A percentile compares a stretch with the other conserved stretches of the same genome.
Evolutionary conservation across 1,140 invertebrate species (phyloP).

Genomic region (Cardiocondyla obscurior): DNA sequence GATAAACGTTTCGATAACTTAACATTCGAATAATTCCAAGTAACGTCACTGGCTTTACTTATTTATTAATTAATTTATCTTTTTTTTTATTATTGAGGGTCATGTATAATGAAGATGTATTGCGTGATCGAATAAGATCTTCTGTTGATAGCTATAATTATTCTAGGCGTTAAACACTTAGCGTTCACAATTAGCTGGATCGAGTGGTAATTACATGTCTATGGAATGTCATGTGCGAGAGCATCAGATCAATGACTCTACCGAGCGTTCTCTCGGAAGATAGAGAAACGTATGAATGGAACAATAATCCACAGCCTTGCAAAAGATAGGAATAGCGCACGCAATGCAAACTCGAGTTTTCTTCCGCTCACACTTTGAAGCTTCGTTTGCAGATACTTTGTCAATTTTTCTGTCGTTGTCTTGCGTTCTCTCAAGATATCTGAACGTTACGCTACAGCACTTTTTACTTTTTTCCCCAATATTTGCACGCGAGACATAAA

Average conservation of each 20-base stretch:
- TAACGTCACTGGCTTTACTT: neutral
- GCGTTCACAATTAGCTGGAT: constrained; percentile 33
- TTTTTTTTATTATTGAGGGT: no score
- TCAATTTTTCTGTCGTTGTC: neutral
- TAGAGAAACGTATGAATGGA: neutral
- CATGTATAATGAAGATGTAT: neutral
- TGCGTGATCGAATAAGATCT: neutral
- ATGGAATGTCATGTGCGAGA: neutral
- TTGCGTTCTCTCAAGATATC: neutral
- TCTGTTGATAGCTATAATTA: neutral
- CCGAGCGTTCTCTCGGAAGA: constrained; percentile 7
- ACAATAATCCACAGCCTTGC: neutral
- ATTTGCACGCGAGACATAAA: no score
- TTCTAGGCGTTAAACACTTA: neutral
- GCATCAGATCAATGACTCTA: constrained; percentile 22
- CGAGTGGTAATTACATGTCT: constrained; percentile 21
- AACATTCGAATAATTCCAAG: neutral
- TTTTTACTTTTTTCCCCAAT: no score
- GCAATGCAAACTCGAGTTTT: neutral
- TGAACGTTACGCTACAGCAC: no score
- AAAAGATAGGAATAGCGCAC: no score
- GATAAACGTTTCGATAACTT: neutral
- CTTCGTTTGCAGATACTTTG: no score
- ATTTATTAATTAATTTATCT: neutral
- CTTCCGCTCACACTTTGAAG: neutral